These are phyloP conservation scores for Alosa alosa DNA, from an alignment of 2,113 vertebrate species.

Conservation along the genomic window DNA sequence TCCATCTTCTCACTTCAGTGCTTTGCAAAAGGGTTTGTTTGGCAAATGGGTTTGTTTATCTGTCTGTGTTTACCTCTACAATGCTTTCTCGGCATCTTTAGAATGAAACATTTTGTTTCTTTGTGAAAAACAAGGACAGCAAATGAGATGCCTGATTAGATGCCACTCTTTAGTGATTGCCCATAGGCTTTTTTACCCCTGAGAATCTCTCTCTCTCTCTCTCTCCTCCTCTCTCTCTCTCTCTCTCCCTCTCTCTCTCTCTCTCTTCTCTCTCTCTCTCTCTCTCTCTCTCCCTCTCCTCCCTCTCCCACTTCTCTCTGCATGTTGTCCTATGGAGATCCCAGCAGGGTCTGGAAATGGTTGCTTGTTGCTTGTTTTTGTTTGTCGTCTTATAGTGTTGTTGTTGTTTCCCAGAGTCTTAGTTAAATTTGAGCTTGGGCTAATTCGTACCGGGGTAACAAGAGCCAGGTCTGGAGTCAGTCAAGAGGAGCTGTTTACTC, in stretches of 20 bases:
- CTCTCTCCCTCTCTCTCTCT: background rate
- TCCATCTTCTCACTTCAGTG: conserved; percentile 29
- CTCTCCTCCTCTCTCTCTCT: background rate
- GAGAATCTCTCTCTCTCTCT: background rate
- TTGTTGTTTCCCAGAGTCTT: conserved; percentile 1
- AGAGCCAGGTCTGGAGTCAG: background rate
- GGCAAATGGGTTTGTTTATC: background rate
- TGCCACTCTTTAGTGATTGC: background rate
- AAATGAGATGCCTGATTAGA: background rate
- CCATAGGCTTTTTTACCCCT: background rate
- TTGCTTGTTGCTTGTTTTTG: background rate
- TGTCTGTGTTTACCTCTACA: background rate
- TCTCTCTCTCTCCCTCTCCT: background rate
- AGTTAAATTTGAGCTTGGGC: background rate
- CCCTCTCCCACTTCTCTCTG: background rate
- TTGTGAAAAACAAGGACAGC: background rate
- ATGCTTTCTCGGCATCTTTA: background rate
- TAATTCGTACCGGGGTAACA: background rate
- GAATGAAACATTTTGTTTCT: background rate
- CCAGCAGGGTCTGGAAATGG: background rate
- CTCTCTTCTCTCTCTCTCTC: background rate
- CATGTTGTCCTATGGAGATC: background rate
- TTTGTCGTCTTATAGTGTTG: background rate
- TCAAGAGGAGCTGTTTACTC: conserved; percentile 2
- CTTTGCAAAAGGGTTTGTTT: conserved; percentile 25